These are phyloP conservation scores for Brachyhypopomus gauderio DNA, from an alignment of 2,113 vertebrate genomes.

Conservation along the genomic window DNA sequence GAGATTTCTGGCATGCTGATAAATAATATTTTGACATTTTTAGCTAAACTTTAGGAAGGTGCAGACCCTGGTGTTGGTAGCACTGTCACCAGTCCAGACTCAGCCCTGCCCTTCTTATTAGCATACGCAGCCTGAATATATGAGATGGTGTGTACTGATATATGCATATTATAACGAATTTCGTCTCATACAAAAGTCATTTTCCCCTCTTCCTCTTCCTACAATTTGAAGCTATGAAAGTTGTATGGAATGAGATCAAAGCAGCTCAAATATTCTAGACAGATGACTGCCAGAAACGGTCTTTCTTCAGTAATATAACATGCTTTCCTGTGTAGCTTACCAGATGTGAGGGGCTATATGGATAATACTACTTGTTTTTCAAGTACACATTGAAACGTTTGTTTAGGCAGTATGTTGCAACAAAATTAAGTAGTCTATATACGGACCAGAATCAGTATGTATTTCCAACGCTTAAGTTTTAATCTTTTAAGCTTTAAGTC, in stretches of 20 bases:
- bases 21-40: not conserved
- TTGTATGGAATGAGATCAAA: conserved; percentile 65
- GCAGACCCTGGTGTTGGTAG: no score
- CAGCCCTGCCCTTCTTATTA: not conserved
- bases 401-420: not conserved
- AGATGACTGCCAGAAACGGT: conserved; percentile 61
- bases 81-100: no score
- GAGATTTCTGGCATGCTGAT: not conserved
- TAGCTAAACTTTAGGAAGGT: not conserved
- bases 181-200: not conserved
- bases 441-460: not conserved
- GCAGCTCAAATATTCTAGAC: conserved; percentile 56
- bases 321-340: conserved; percentile 16
- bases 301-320: conserved; percentile 54
- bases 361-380: conserved; percentile 26
- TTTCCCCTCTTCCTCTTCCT: conserved; percentile 29
- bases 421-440: not conserved
- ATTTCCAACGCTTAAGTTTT: no score
- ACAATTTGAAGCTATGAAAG: conserved; percentile 45
- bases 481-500: no score
- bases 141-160: not conserved
- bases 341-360: conserved; percentile 45
- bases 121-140: not conserved
- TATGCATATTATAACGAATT: not conserved
- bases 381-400: not conserved